Evolutionary conservation across 2,888 invertebrate genomes (phyloP), one percentile per base, ranked within the genome.

Genomic region (Gisinianus flammeolus): DNA sequence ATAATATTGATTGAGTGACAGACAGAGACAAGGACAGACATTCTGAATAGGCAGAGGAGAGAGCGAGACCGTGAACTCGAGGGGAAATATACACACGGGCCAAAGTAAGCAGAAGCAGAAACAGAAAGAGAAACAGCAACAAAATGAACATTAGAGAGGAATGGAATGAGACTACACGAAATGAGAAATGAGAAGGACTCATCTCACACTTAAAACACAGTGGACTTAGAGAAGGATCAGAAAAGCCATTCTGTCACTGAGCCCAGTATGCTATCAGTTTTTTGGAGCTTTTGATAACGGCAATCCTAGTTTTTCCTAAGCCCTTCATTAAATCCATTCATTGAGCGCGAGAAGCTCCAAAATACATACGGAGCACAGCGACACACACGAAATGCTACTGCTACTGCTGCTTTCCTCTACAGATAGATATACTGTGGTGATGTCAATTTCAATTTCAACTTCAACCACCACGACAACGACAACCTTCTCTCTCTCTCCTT

Each of bases 251-350:
- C 72, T 72, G 72, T 62, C 62, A 62, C 24, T 62, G 35, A 62
- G 31, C 58, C 73, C 35, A 26, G 0, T 26, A 12, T 28, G 28
- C 54, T 73, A 73, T 73, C 73, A 73, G 73, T 62, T 58, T 62
- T 62, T 62, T 31, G 54, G 73, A 33, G 62, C 73, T 73, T 74
- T 74, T 74, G 74, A 74, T 67, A 74, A 74, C 52, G 67, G 52
- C 44, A 67, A 67, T 74, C 66, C 74, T 52, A 12, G 22, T 62
- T 66, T n/a, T 44, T 44, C 52, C 64, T 73, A 62, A 73, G 56
- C 58, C 73, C 62, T 73, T 73, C 73, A 73, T 73, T 62, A 73
- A 73, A 73, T 62, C 73, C 62, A 64, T 73, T 73, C 73, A 73
- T 62, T 33, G 35, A 35, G 12, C 35, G 1, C 12, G 16, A 44